A percentile compares a stretch with the other conserved stretches of the same genome.
Conservation (phyloP, 2,888 invertebrate species). For the Phytoseiulus persimilis region DNA sequence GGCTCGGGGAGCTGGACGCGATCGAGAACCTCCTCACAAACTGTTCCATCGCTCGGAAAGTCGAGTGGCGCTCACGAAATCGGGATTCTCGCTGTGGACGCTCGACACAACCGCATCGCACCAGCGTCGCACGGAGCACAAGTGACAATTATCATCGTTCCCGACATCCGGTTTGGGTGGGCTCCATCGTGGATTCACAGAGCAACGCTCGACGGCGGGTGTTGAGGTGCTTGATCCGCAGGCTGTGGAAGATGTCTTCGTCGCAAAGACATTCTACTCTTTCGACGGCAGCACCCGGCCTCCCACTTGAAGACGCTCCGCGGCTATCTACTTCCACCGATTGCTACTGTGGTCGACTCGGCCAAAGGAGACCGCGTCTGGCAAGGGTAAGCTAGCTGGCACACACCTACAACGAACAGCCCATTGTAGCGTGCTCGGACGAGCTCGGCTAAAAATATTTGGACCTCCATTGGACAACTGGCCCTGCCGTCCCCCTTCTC, state of each 20-base stretch:
- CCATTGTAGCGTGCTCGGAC: neutral
- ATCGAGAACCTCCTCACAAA: constrained; percentile 28
- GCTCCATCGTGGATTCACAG: neutral
- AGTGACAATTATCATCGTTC: constrained; percentile 30
- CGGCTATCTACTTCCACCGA: neutral
- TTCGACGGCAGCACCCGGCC: neutral
- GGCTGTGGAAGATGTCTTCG: neutral
- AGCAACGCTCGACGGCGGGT: neutral
- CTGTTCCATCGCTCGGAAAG: neutral
- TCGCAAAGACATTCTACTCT: neutral
- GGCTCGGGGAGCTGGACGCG: constrained; percentile 18
- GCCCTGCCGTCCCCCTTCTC: neutral
- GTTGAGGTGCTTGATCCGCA: neutral
- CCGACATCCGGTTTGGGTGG: neutral
- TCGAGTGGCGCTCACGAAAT: neutral
- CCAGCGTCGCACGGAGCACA: constrained; percentile 37
- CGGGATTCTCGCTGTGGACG: neutral
- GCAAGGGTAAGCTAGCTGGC: neutral
- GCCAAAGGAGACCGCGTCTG: neutral
- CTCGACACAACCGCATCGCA: neutral
- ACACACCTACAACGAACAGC: neutral
- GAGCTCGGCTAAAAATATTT: neutral
- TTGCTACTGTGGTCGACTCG: neutral
- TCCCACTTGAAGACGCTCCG: neutral
- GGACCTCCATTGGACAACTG: neutral